A percentile compares a stretch with the other conserved stretches of the same genome.
Conservation (phyloP, 2,888 invertebrate species). For the Drosophila neotestacea region DNA sequence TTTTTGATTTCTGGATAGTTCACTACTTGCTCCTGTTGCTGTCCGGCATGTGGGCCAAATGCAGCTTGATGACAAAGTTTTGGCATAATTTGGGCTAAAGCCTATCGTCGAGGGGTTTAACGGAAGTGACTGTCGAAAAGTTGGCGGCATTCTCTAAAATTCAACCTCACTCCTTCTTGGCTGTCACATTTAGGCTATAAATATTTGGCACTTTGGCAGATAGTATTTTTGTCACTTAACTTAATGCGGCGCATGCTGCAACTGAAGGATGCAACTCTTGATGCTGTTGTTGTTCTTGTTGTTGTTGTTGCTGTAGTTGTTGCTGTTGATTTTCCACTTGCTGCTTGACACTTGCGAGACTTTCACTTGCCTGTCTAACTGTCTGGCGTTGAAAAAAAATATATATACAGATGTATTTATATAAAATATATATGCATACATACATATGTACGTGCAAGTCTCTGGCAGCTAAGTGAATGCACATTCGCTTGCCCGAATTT, state of each 20-base stretch:
- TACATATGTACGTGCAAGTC: constrained; percentile 5
- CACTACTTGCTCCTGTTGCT: background rate
- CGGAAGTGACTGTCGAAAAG: constrained; percentile 19
- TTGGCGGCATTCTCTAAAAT: background rate
- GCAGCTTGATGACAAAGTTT: constrained; percentile 33
- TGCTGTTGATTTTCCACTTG: constrained; percentile 29
- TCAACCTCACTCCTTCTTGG: background rate
- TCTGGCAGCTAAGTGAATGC: constrained; percentile 32
- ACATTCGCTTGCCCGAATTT: constrained; percentile 18
- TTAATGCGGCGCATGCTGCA: constrained; percentile 36
- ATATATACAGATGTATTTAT: background rate
- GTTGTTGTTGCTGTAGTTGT: constrained; percentile 25
- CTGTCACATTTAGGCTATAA: constrained; percentile 41
- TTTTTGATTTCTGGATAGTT: constrained; percentile 1
- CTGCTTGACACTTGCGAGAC: constrained; percentile 45
- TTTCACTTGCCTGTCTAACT: constrained; percentile 27
- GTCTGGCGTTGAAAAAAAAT: constrained; percentile 10
- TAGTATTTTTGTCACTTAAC: constrained; percentile 63
- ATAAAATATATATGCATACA: background rate
- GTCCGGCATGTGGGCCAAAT: constrained; percentile 5
- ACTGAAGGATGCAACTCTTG: constrained; percentile 5
- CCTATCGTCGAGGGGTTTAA: constrained; percentile 11
- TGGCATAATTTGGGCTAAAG: constrained; percentile 20
- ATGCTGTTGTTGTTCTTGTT: constrained; percentile 12
- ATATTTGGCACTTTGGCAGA: constrained; percentile 58